Percentiles rank a stretch among this genome's conserved stretches.
Conservation (phyloP, 2,113 vertebrate species). For the Sciurus niger region DNA sequence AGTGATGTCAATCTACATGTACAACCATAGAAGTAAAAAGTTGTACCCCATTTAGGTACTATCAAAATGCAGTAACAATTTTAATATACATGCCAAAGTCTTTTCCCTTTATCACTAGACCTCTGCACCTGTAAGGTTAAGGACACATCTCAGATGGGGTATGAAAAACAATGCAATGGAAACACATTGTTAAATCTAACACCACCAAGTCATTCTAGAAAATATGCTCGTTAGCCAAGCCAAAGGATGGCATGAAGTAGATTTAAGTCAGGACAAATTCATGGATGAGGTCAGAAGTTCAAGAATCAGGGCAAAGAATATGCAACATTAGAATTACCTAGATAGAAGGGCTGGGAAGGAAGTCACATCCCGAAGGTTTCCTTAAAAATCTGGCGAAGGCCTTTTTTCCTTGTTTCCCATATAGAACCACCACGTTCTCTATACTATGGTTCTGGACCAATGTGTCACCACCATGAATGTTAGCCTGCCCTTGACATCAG, state of each 20-base stretch:
- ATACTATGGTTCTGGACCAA: neutral
- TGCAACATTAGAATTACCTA: neutral
- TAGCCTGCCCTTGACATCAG: neutral
- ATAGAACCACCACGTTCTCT: neutral
- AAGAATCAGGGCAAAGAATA: neutral
- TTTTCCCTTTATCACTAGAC: neutral
- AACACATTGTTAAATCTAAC: neutral
- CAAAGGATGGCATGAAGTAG: too few relatives aligned
- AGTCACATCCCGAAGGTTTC: neutral
- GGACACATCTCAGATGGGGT: neutral
- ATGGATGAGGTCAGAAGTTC: neutral
- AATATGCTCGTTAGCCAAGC: neutral
- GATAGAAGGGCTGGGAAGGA: too few relatives aligned
- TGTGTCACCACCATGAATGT: neutral
- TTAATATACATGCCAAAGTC: neutral
- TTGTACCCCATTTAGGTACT: too few relatives aligned
- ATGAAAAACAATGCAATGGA: neutral
- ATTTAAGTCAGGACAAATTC: neutral
- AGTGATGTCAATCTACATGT: too few relatives aligned
- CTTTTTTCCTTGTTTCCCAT: neutral
- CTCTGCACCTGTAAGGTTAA: too few relatives aligned
- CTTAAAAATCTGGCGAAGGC: neutral
- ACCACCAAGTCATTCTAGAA: neutral
- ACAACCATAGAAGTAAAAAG: too few relatives aligned
- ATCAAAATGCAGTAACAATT: too few relatives aligned